Conservation (phyloP, 2,113 vertebrate species). For the Bubalus kerabau region DNA sequence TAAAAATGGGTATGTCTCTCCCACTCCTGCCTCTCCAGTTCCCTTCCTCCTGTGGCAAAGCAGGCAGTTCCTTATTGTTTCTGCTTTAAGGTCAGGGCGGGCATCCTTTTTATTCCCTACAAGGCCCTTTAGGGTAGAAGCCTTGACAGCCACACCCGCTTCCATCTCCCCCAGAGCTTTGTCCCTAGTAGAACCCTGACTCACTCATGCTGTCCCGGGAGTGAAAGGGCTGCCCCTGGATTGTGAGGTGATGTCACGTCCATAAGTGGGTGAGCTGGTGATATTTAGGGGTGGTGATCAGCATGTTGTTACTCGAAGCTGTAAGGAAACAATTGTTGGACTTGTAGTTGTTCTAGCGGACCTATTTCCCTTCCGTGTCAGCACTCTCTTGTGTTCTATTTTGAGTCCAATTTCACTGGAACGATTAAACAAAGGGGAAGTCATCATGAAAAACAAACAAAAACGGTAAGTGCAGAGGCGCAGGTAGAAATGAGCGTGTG, state of each 20-base stretch:
- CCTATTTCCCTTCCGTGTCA: neutral
- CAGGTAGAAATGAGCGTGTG: constrained; percentile 5
- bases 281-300: neutral
- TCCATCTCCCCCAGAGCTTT: neutral
- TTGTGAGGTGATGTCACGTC: neutral
- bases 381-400: constrained; percentile 39
- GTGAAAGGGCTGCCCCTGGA: neutral
- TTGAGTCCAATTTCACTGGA: constrained; percentile 32
- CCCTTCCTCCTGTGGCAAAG: neutral
- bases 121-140: neutral
- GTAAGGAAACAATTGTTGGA: neutral
- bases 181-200: neutral
- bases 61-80: neutral
- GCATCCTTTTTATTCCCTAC: neutral
- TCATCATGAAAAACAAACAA: neutral
- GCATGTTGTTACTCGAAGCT: neutral
- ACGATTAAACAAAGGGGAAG: constrained; percentile 58
- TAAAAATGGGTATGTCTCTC: neutral
- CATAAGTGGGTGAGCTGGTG: fast-evolving
- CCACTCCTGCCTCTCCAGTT: too few relatives aligned
- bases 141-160: neutral
- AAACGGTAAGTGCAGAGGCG: neutral
- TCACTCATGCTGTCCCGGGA: fast-evolving
- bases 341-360: neutral
- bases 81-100: neutral